Conservation (phyloP, 2,888 invertebrate genomes). For the Abrostola tripartita region DNA sequence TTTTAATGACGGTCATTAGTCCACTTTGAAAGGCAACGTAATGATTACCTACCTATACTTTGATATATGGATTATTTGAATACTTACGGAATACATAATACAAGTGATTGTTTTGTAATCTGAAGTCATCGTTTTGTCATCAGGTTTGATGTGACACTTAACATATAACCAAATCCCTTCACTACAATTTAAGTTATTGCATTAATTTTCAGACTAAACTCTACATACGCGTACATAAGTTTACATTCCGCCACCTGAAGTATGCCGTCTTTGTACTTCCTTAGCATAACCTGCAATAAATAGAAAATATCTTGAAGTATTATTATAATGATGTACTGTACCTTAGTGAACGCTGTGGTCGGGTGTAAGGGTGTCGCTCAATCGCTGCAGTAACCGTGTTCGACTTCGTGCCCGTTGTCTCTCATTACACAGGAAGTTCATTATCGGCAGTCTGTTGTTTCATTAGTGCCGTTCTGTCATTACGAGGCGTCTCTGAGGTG, state of each 20-base stretch:
- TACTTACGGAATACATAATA: constrained; percentile 33
- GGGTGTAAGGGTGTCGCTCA: constrained; percentile 49
- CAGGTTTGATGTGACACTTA: constrained; percentile 13
- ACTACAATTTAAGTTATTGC: constrained; percentile 14
- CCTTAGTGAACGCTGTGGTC: constrained; percentile 60
- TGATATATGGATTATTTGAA: constrained; percentile 40
- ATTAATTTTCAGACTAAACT: neutral
- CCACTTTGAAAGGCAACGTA: constrained; percentile 46
- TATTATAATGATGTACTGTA: constrained; percentile 52
- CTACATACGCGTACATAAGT: neutral
- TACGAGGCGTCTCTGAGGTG: constrained; percentile 71
- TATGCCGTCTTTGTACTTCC: constrained; percentile 57
- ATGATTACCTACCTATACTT: constrained; percentile 35
- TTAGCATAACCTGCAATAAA: constrained; percentile 46
- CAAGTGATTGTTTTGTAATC: constrained; percentile 40
- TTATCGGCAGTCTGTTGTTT: constrained; percentile 74
- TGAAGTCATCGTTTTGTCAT: constrained; percentile 18
- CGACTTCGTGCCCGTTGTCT: constrained; percentile 66
- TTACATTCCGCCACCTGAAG: too few species aligned
- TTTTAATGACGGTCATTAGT: constrained; percentile 56
- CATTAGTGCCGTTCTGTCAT: constrained; percentile 77
- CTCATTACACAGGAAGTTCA: constrained; percentile 74
- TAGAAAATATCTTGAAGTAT: constrained; percentile 38
- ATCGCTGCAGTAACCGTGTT: constrained; percentile 53
- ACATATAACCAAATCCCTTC: constrained; percentile 6